phyloP scores from a whole-genome alignment of 2,888 invertebrate species.

The Eumacrocentrus americanus region DNA sequence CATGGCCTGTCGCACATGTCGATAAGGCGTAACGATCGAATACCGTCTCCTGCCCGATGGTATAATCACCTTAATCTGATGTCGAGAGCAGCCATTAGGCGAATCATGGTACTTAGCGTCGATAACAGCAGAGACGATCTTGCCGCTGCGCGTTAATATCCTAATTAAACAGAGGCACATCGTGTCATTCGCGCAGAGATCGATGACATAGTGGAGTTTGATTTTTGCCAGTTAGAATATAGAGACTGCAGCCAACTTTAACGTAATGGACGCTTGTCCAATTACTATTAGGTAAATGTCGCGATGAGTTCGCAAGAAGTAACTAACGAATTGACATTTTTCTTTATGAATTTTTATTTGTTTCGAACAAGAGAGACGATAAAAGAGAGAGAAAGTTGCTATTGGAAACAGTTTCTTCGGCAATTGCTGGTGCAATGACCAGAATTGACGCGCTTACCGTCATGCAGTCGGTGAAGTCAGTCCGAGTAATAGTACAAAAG shows the following conservation, averaged over 20 bases:
- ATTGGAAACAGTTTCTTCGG: not conserved
- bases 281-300: not conserved
- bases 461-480: not conserved
- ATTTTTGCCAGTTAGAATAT: conserved; percentile 14
- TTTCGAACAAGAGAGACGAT: no score
- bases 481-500: conserved; percentile 7
- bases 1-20: conserved; percentile 33
- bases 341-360: not conserved
- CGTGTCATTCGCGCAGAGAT: conserved; percentile 24
- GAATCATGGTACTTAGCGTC: conserved; percentile 44
- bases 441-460: not conserved
- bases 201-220: conserved; percentile 18
- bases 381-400: no score
- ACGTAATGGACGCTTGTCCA: not conserved
- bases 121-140: conserved; percentile 37
- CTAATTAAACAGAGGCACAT: conserved; percentile 37
- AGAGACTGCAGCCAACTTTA: not conserved
- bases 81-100: conserved; percentile 41
- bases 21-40: conserved; percentile 37
- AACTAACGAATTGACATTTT: not conserved
- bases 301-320: not conserved
- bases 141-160: conserved; percentile 36
- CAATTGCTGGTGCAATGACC: not conserved
- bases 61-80: conserved; percentile 39
- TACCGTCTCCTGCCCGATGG: conserved; percentile 21